phyloP scores from a whole-genome alignment of 2,888 invertebrate species.

The Apodemia duryi region DNA sequence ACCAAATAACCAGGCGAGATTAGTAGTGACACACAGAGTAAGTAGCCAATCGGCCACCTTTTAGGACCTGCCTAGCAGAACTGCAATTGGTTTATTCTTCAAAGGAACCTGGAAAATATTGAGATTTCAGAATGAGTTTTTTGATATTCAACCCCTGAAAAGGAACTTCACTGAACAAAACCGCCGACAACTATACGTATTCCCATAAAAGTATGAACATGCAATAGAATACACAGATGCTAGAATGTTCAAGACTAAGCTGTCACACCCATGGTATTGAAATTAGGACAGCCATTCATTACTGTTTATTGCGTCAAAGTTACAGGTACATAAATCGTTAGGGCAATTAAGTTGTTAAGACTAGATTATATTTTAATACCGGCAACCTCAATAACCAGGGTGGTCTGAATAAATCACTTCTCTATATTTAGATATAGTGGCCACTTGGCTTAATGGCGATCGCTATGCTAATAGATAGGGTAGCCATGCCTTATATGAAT shows the following conservation, averaged over 20 bases:
- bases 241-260: not conserved
- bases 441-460: not conserved
- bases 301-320: conserved; percentile 9
- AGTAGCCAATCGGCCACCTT: too few species aligned
- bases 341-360: conserved; percentile 15
- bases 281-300: conserved; percentile 7
- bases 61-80: too few species aligned
- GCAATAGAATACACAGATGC: not conserved
- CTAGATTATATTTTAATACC: conserved; percentile 36
- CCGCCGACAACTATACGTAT: too few species aligned
- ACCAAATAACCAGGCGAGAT: too few species aligned
- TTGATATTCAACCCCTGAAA: too few species aligned
- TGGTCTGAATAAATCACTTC: conserved; percentile 28
- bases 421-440: conserved; percentile 4
- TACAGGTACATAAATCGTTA: conserved; percentile 10
- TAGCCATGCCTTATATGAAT: not conserved
- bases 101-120: too few species aligned
- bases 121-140: too few species aligned
- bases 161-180: too few species aligned
- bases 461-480: conserved; percentile 4
- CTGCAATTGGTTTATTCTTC: too few species aligned
- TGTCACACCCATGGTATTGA: conserved; percentile 6
- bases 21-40: too few species aligned
- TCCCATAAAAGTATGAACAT: too few species aligned
- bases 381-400: conserved; percentile 37